Conservation (phyloP, 2,113 vertebrate species). For the Corvus hawaiiensis region DNA sequence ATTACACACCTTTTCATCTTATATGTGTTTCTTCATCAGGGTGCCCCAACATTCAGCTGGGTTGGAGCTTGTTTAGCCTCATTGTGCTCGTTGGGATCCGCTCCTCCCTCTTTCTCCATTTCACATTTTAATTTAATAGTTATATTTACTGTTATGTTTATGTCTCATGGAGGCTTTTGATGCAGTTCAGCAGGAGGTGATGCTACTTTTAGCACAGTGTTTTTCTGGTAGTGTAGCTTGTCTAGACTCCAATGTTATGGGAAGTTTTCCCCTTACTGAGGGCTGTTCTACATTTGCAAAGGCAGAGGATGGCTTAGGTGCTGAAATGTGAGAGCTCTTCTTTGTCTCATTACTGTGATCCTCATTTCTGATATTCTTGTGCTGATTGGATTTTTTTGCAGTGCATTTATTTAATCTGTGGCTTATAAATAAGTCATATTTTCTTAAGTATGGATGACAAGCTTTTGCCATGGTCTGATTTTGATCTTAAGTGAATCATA, state of each 20-base stretch:
- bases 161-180: background rate
- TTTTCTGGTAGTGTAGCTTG: background rate
- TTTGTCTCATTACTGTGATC: background rate
- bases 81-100: background rate
- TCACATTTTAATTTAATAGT: background rate
- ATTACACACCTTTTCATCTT: background rate
- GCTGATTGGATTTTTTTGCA: background rate
- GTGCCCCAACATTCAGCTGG: background rate
- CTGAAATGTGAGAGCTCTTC: background rate
- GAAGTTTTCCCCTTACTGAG: background rate
- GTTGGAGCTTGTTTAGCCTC: background rate
- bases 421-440: background rate
- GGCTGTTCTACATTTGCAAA: background rate
- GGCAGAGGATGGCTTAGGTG: background rate
- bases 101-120: background rate
- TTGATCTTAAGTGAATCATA: background rate
- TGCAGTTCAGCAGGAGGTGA: background rate
- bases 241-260: background rate
- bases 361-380: background rate
- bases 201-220: background rate
- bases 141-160: background rate
- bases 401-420: background rate
- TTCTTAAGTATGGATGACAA: background rate
- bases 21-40: background rate
- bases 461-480: background rate